phyloP scores from a whole-genome alignment of 37 sponge, comb jelly and placozoan genomes.

The Diacarnus erythraeanus region DNA sequence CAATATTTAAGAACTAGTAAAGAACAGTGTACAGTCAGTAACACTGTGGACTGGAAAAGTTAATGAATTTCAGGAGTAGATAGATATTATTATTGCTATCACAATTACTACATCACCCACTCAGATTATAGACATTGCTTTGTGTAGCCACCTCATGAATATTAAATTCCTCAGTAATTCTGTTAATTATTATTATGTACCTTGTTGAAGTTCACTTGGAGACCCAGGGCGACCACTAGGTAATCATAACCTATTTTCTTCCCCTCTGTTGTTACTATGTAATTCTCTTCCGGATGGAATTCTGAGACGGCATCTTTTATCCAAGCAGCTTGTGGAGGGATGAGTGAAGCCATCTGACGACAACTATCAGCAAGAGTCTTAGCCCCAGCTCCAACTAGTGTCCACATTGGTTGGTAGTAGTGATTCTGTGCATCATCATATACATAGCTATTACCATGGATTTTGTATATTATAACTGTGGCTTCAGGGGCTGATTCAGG shows the following conservation, averaged over 20 bases:
- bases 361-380: slow-evolving; percentile 59
- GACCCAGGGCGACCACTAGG: slow-evolving; percentile 78
- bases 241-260: slow-evolving; percentile 77
- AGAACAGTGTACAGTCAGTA: no score
- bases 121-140: no score
- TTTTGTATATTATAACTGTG: no score
- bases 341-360: slow-evolving; percentile 43
- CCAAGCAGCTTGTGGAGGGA: slow-evolving; percentile 70
- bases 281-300: slow-evolving; percentile 73
- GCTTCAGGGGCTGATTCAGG: no score
- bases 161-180: no score
- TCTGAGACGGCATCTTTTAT: slow-evolving; percentile 37
- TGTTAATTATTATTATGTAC: no score
- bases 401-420: slow-evolving; percentile 94
- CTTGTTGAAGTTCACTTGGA: slow-evolving; percentile 63
- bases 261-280: slow-evolving; percentile 46
- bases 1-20: no score
- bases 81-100: no score
- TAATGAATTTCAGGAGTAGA: no score
- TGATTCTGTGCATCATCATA: slow-evolving; percentile 65
- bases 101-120: no score
- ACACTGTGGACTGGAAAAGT: no score
- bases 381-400: slow-evolving; percentile 81
- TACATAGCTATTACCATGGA: slow-evolving; percentile 31
- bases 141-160: no score